Percentiles rank a stretch among this genome's conserved stretches.
Evolutionary conservation across 2,113 vertebrate genomes (phyloP).

Genomic region (Megaleporinus macrocephalus): DNA sequence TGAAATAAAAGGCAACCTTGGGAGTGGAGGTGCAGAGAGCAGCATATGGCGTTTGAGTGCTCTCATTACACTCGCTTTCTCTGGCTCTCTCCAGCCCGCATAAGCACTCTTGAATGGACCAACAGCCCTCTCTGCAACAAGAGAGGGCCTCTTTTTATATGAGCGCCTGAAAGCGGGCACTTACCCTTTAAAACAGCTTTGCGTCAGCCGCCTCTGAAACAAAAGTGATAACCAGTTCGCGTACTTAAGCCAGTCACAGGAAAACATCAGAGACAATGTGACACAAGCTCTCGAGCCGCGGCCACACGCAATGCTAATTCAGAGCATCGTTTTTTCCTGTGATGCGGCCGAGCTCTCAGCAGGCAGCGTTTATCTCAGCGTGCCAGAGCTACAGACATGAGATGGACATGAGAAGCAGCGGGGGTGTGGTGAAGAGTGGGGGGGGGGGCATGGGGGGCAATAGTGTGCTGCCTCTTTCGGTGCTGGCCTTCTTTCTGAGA

Average conservation of each 20-base stretch:
- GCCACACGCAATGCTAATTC: conserved; percentile 59
- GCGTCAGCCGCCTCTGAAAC: conserved; percentile 54
- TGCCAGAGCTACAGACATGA: conserved; percentile 65
- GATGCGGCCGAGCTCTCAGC: conserved; percentile 61
- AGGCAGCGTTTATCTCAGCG: conserved; percentile 74
- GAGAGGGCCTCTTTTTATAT: conserved; percentile 59
- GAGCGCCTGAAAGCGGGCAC: conserved; percentile 55
- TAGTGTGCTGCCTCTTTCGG: conserved; percentile 25
- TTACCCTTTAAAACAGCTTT: conserved; percentile 61
- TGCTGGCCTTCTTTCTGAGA: conserved; percentile 55
- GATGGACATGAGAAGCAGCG: conserved; percentile 63
- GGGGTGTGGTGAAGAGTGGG: conserved; percentile 55
- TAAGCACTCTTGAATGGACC: conserved; percentile 74
- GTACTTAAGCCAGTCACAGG: conserved; percentile 58
- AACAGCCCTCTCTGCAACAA: conserved; percentile 64
- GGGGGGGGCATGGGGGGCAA: conserved; percentile 27
- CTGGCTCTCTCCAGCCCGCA: conserved; percentile 58
- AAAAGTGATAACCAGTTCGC: conserved; percentile 64
- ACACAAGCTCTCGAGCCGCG: conserved; percentile 51
- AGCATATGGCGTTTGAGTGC: conserved; percentile 79
- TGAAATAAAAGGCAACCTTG: conserved; percentile 73
- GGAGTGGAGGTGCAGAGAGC: conserved; percentile 64
- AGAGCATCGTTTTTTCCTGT: conserved; percentile 63
- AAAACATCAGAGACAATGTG: conserved; percentile 55
- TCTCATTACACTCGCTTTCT: conserved; percentile 70